Conservation (phyloP, 2,113 vertebrate genomes). For the Perca flavescens region DNA sequence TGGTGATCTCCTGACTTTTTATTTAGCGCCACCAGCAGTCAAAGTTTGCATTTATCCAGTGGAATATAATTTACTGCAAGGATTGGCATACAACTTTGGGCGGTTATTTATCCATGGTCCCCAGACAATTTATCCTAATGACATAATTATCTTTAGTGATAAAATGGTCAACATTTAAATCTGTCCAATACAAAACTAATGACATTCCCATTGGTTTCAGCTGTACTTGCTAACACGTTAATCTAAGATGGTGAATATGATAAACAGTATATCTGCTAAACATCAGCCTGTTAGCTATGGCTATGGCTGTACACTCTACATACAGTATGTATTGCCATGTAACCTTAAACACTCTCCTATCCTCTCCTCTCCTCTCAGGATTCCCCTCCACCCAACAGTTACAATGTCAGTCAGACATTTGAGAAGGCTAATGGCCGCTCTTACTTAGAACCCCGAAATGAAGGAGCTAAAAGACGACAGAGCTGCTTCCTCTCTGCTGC, state of each 20-base stretch:
- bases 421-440: conserved; percentile 76
- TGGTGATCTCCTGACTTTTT: neutral
- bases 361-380: conserved; percentile 71
- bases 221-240: too few species aligned
- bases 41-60: neutral
- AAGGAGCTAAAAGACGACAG: conserved; percentile 80
- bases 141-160: neutral
- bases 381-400: conserved; percentile 82
- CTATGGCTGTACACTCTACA: neutral
- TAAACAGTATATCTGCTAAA: neutral
- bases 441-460: conserved; percentile 74
- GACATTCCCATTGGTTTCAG: neutral
- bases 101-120: neutral
- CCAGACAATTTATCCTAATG: too few species aligned
- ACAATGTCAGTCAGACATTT: conserved; percentile 83
- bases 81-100: neutral
- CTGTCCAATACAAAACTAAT: neutral
- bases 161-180: too few species aligned
- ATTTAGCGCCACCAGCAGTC: neutral
- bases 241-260: too few species aligned
- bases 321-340: neutral
- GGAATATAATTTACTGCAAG: neutral
- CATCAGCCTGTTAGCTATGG: neutral
- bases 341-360: neutral
- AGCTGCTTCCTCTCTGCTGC: conserved; percentile 83